Evolutionary conservation across 1,140 invertebrate species (phyloP), one percentile per base, ranked within the genome.

Genomic region (Cydia splendana): DNA sequence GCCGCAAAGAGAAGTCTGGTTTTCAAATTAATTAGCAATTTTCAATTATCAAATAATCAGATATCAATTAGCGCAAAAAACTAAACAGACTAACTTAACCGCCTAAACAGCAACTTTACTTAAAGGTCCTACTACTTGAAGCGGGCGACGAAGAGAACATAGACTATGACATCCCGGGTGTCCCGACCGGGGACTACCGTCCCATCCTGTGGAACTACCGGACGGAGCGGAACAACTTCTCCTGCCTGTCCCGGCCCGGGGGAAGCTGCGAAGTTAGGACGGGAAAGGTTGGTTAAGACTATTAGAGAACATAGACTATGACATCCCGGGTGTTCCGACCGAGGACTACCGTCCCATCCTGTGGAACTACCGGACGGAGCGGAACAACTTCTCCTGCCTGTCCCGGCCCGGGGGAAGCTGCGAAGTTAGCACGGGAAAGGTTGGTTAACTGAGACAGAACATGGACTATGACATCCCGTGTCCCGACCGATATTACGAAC

Each of bases 101-200:
- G 12, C 48, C 48, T 18, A 53, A 53, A n/a, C 51, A 53, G n/a
- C 13, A 53, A 53, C 4, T 6, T 53, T 53, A 10, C 51, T 62
- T 62, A 24, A 24, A 93, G 91, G 82, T 93, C 15, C 82, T 93
- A 62, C 74, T 93, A 0, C 69, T 93, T 10, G 92, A 93, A 81
- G 86, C 92, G n/a, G 95, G 95, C 1, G 87, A 90, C 10, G 89
- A 90, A 20, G 91, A 93, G 75, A 91, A 90, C 74, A 90, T 92
- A 82, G 91, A 92, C 74, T 92, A 88, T 74, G 87, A 89, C 73
- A 93, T 92, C 57, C 90, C 91, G 38, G 90, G 84, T 12, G 90
- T 92, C 7, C 91, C 91, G 0, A 92, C 87, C 0, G 86, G 85
- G 28, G 88, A 91, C 28, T 90, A 88, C 62, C 84, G 91, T 0